Conservation (phyloP, 2,113 vertebrate genomes). For the Asarcornis scutulata region DNA sequence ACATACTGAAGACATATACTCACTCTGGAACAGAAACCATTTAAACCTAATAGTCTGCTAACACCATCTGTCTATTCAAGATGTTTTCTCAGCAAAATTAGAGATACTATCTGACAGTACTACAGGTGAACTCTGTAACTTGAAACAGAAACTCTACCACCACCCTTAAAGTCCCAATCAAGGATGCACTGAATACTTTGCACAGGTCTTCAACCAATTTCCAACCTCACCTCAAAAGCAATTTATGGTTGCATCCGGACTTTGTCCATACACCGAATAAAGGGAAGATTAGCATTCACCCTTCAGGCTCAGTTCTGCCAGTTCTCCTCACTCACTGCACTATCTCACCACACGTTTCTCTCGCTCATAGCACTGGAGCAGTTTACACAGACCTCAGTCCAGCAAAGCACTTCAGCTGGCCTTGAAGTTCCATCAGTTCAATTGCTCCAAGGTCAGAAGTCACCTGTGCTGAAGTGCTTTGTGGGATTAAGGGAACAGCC, state of each 20-base stretch:
- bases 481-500: background rate
- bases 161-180: background rate
- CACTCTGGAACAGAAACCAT: background rate
- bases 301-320: background rate
- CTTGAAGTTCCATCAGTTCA: background rate
- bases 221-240: background rate
- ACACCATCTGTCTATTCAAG: background rate
- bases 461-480: background rate
- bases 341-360: background rate
- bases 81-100: background rate
- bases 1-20: background rate
- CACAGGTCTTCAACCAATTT: background rate
- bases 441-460: background rate
- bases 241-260: background rate
- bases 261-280: background rate
- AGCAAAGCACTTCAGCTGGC: background rate
- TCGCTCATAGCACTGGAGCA: rapidly evolving
- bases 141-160: background rate
- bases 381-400: background rate
- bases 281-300: background rate
- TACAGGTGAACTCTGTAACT: background rate
- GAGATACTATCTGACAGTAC: background rate
- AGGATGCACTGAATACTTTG: slow-evolving; percentile 35
- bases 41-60: background rate
- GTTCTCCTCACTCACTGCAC: background rate